Evolutionary conservation across 2,888 invertebrate species (phyloP), one percentile per base, ranked within the genome.

Genomic region (Drosophila buzzatii): DNA sequence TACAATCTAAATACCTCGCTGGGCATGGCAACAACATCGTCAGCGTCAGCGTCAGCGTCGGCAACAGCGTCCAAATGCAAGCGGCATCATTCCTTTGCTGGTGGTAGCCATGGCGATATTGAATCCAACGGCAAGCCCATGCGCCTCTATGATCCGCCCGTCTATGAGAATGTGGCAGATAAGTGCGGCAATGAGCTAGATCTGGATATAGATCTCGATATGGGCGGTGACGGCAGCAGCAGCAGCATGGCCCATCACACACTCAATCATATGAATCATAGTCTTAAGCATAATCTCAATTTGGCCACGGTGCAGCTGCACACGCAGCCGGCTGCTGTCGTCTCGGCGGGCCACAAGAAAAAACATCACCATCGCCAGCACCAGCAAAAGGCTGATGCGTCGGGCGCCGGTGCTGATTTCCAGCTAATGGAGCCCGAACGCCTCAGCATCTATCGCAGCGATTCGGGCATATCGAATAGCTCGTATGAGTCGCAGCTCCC

Each of bases 81-180:
- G 79, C 88, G 92, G 70, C 93, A 93, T 91, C 92, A 93, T 82
- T 93, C 92, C 81, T 91, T 92, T 90, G 91, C 92, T 91, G 91
- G 91, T 86, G 91, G 91, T 81, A 91, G 92, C 91, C 89, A 90
- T 88, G 91, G 91, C 90, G 92, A 91, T 92, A 88, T 91, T 90
- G 87, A 90, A 80, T 81, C 87, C 71, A 75, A 74, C 60, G 86
- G 85, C 76, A 84, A 79, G 68, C 79, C 90, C 70, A 80, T 92
- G 84, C 91, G 91, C 78, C 91, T 91, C 81, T 92, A 91, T 73
- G 93, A 93, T 84, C 92, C 92, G 71, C 93, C 93, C 65, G 91
- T 94, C 69, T 95, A 95, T 91, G 95, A 96, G 91, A 95, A 96
- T 89, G 92, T 96, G 63, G 95, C 95, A 49, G 95, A 94, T 72